Base-by-base conservation (phyloP, 2,113 vertebrate species). In the Electrona antarctica region DNA sequence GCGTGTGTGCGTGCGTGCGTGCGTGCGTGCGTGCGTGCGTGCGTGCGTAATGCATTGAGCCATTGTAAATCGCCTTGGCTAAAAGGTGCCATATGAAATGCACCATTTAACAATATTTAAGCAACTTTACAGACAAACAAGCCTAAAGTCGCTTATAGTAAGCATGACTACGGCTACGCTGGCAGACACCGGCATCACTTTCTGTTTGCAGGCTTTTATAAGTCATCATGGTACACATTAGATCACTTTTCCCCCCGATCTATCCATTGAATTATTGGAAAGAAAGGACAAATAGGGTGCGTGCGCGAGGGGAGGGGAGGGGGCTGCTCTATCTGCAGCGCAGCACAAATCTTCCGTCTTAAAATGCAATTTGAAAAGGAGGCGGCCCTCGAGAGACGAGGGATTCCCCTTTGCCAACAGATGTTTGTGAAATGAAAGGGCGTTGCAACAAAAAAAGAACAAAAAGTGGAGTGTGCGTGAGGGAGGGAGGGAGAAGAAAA, bases 371-470 rank as follows among this genome's bases (percentile, higher is more conserved):
- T 69, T 85, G 84, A 90, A 81, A 41, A 82, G 85, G 83, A 86
- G 87, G 83, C 84, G 87, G 83, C 84, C 83, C 78, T 82, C 73
- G 83, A 86, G 90, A 85, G 89, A 88, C 83, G 79, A 86, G 82
- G 87, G 85, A 85, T 83, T 87, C 86, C 82, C 77, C 51, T 84
- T 77, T 80, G 87, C 89, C 88, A 88, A 78, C 88, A 89, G 87
- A 90, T 90, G 90, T 89, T 91, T 88, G 75, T 79, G 83, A 83
- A 88, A 90, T 86, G 80, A 90, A 89, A 88, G 84, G 1, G 28
- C 72, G 76, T 86, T 85, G 33, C 33, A 6, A 78, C 28, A 77
- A 77, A 80, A 71, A 76, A 69, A 15, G 15, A 21, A 21, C 21
- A 21, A 21, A 66, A 60, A 41, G 5, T 41, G 33, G 33, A 41